Base-by-base conservation (phyloP, 2,797 vertebrate genomes). In the Aplochiton taeniatus region DNA sequence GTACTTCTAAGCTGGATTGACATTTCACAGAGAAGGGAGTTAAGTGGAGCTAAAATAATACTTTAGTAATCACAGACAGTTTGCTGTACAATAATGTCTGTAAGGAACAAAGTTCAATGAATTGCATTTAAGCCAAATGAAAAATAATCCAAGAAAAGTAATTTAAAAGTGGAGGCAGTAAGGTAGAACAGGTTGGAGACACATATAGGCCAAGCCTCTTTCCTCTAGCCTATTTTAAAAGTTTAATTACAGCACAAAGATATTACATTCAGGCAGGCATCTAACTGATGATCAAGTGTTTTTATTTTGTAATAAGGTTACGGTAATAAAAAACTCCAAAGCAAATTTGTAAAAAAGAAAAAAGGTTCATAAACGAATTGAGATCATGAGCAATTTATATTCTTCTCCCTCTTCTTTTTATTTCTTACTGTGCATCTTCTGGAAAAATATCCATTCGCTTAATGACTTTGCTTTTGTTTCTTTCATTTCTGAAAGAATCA, bases 51-150 rank as follows among this genome's bases (percentile, higher is more conserved):
- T 83, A 52, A 89, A 89, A 84, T 84, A 88, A 87, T 86, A 84
- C 83, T 84, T 86, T 80, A 62, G 74, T 86, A 87, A 87, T 87
- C 84, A 88, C 78, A 85, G 78, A 79, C 80, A 85, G 87, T 87
- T 86, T 87, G 83, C 66, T 67, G 78, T 75, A 75, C 77, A 70
- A 70, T 83, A 78, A 82, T 86, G 88, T 84, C 73, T 75, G 48
- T 71, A n/a, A n/a, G 63, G 71, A 78, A 72, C 77, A 79, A 81
- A 82, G 84, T 87, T 83, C 75, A 79, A 57, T 73, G 76, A 66
- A 83, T 82, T 86, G 72, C 72, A 75, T 74, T 81, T 72, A 72
- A 81, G 58, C 68, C 48, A 76, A 84, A 78, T 77, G 63, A 78
- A 79, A 82, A 87, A 77, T 70, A 78, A 81, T 82, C 69, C 69